Conservation (phyloP, 92 coral and sea anemone genomes). For the Actinostola sp. region DNA sequence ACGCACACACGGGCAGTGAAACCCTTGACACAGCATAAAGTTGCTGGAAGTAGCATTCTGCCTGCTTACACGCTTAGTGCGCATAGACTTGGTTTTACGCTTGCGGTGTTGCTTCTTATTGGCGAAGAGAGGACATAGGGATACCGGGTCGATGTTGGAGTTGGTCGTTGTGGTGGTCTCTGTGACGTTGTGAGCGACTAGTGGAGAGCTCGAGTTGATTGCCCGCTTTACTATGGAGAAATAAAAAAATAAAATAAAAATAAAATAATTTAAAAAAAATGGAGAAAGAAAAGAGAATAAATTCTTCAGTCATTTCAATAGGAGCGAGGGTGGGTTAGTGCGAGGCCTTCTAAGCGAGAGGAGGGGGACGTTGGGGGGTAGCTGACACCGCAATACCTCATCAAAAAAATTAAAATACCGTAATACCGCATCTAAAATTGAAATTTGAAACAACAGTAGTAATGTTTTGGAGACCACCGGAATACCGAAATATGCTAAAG, state of each 20-base stretch:
- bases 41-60: neutral
- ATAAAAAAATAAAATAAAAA: neutral
- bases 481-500: too few relatives aligned
- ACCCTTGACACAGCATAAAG: slow-evolving; percentile 20
- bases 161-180: neutral
- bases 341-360: too few relatives aligned
- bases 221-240: neutral
- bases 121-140: slow-evolving; percentile 17
- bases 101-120: neutral
- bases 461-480: too few relatives aligned
- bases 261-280: too few relatives aligned
- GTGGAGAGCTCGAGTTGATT: neutral
- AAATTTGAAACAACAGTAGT: too few relatives aligned
- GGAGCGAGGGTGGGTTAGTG: too few relatives aligned
- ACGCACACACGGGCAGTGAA: slow-evolving; percentile 37
- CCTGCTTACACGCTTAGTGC: slow-evolving; percentile 3
- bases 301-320: neutral
- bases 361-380: too few relatives aligned
- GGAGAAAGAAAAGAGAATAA: too few relatives aligned
- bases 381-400: too few relatives aligned
- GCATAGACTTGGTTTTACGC: neutral
- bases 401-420: too few relatives aligned
- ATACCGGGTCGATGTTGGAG: slow-evolving; percentile 1
- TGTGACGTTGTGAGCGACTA: neutral
- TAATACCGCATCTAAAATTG: too few relatives aligned